Percentiles rank a stretch among this genome's conserved stretches.
Conservation (phyloP, 2,888 invertebrate genomes). For the Cinara cedri region DNA sequence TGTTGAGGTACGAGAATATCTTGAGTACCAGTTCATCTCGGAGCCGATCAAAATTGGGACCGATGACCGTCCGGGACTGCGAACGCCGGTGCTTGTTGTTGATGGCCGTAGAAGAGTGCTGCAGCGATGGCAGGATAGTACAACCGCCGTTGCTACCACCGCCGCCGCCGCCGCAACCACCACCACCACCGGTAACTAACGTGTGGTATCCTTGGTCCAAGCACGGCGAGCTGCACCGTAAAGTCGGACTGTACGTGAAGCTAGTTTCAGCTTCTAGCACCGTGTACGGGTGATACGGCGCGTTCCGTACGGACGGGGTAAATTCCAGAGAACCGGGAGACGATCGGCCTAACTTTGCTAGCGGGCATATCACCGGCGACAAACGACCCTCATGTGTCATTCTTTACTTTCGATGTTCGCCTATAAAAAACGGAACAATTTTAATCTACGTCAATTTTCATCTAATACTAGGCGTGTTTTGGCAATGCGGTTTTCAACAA, state of each 20-base stretch:
- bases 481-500: too few relatives aligned
- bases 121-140: slow-evolving; percentile 46
- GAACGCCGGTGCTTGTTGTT: slow-evolving; percentile 61
- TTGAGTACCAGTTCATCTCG: slow-evolving; percentile 73
- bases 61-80: slow-evolving; percentile 31
- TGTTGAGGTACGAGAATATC: slow-evolving; percentile 74
- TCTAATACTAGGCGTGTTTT: too few relatives aligned
- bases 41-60: slow-evolving; percentile 68
- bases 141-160: slow-evolving; percentile 12
- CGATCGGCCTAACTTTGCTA: slow-evolving; percentile 68
- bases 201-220: slow-evolving; percentile 84
- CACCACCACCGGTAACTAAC: slow-evolving; percentile 67
- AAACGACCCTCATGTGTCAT: slow-evolving; percentile 62
- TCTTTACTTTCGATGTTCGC: slow-evolving; percentile 2
- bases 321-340: slow-evolving; percentile 63
- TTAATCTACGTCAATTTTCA: not conserved
- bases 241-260: slow-evolving; percentile 58
- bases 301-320: slow-evolving; percentile 55
- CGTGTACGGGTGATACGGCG: slow-evolving; percentile 55
- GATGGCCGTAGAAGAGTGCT: slow-evolving; percentile 60
- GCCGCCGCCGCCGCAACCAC: slow-evolving; percentile 58
- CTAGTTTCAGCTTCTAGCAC: slow-evolving; percentile 48
- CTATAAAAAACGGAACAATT: slow-evolving; percentile 7
- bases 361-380: slow-evolving; percentile 68
- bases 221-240: slow-evolving; percentile 70